Evolutionary conservation across 2,888 invertebrate species (phyloP).

Genomic region (Ectemnius lituratus): DNA sequence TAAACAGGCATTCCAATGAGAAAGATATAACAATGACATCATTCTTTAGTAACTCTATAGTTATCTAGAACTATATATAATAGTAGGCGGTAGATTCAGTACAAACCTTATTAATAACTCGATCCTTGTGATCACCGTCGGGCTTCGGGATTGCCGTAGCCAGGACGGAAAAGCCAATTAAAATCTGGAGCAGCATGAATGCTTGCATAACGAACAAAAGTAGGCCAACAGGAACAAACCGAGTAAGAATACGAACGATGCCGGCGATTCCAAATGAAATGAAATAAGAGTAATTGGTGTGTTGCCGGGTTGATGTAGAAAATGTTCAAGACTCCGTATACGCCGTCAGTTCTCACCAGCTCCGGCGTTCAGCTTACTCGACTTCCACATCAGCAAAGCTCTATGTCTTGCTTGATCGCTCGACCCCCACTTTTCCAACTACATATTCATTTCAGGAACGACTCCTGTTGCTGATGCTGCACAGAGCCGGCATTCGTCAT

Average conservation of each 20-base stretch:
- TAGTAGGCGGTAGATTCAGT: background rate
- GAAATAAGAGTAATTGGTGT: background rate
- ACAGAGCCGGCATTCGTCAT: background rate
- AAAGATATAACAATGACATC: background rate
- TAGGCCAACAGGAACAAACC: background rate
- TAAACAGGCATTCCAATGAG: no score
- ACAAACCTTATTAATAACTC: slow-evolving; percentile 80
- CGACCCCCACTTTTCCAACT: slow-evolving; percentile 47
- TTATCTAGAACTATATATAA: background rate
- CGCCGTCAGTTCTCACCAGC: background rate
- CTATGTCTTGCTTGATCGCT: slow-evolving; percentile 35
- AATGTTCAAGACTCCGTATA: slow-evolving; percentile 11
- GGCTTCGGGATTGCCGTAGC: slow-evolving; percentile 85
- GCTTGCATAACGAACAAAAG: slow-evolving; percentile 36
- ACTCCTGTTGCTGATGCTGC: slow-evolving; percentile 31
- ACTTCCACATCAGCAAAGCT: slow-evolving; percentile 71
- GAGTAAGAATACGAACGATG: background rate
- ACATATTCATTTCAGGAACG: slow-evolving; percentile 38
- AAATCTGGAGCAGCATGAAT: slow-evolving; percentile 45
- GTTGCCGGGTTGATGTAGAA: background rate
- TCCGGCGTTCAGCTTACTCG: slow-evolving; percentile 36
- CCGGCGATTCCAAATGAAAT: background rate
- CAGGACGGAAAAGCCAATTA: slow-evolving; percentile 59
- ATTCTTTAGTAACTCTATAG: no score
- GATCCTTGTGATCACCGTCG: slow-evolving; percentile 82